Conservation (phyloP, 2,888 invertebrate species). For the Sarcophaga variegata region DNA sequence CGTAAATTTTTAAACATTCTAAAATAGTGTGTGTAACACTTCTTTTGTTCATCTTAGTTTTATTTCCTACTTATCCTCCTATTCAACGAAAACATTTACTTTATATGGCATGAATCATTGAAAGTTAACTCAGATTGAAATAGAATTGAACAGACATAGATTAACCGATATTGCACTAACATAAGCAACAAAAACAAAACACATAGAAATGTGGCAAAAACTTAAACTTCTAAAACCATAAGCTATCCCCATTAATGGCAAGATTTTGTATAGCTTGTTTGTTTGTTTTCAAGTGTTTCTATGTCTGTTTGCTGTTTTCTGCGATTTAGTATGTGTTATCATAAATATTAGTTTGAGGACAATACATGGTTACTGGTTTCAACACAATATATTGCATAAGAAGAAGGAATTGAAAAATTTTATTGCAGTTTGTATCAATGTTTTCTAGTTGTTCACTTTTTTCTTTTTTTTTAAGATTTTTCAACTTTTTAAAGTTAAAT, state of each 20-base stretch:
- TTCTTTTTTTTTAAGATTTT: background rate
- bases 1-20: background rate
- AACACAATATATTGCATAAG: background rate
- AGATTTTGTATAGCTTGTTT: slow-evolving; percentile 24
- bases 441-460: background rate
- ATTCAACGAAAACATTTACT: background rate
- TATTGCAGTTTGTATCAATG: background rate
- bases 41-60: background rate
- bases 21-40: no score
- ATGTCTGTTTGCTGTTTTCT: slow-evolving; percentile 19
- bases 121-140: no score
- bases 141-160: no score
- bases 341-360: slow-evolving; percentile 43
- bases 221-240: no score
- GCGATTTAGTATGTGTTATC: slow-evolving; percentile 36
- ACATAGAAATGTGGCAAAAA: background rate
- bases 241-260: no score
- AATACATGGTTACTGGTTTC: slow-evolving; percentile 19
- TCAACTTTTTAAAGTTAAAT: background rate
- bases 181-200: no score
- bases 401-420: slow-evolving; percentile 10
- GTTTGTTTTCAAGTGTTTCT: background rate
- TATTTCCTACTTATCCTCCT: background rate
- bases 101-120: no score
- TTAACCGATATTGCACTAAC: no score